Evolutionary conservation across 2,113 vertebrate genomes (phyloP).

Genomic region (Haplochromis burtoni): DNA sequence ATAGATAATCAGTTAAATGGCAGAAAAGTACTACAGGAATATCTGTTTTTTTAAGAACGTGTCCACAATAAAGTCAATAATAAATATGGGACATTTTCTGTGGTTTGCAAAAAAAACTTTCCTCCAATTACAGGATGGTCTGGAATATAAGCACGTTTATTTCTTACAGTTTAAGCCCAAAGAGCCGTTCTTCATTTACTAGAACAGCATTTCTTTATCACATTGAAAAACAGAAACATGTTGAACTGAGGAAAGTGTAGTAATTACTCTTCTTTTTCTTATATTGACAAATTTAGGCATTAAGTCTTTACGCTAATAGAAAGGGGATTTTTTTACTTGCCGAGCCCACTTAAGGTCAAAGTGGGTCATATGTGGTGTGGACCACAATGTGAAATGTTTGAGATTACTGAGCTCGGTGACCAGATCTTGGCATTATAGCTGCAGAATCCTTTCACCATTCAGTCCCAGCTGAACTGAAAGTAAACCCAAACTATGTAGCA

Average conservation of each 20-base stretch:
- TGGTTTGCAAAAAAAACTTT: not conserved
- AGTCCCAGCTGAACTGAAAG: not conserved
- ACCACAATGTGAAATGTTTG: not conserved
- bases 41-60: not conserved
- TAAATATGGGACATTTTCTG: not conserved
- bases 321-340: not conserved
- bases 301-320: not conserved
- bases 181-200: not conserved
- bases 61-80: not conserved
- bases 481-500: not conserved
- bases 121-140: not conserved
- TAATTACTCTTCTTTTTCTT: not conserved
- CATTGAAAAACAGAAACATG: not conserved
- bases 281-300: not conserved
- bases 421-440: not conserved
- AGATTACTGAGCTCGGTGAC: not conserved
- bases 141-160: not conserved
- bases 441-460: not conserved
- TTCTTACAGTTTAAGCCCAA: not conserved
- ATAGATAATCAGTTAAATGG: not conserved
- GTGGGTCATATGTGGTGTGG: not conserved
- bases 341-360: not conserved
- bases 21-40: not conserved
- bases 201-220: not conserved
- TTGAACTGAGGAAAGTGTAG: not conserved